Percentiles rank a stretch among this genome's conserved stretches.
Conservation (phyloP, 2,888 invertebrate species). For the Pycnomerus fuliginosus region DNA sequence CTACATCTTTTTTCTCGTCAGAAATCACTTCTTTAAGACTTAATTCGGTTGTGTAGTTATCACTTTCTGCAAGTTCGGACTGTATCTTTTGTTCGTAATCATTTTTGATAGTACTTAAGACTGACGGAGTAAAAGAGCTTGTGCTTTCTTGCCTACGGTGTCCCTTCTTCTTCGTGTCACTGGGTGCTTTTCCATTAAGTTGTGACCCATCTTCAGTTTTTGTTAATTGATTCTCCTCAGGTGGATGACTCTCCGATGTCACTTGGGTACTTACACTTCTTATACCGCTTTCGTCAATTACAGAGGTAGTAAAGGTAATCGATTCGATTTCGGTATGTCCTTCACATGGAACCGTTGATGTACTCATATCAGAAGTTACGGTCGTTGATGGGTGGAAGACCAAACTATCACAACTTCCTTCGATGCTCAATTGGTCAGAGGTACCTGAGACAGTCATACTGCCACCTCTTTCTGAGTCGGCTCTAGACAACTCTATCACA, state of each 20-base stretch:
- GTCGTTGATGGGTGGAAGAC: conserved; percentile 33
- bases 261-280: conserved; percentile 59
- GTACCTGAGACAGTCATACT: conserved; percentile 52
- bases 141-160: conserved; percentile 61
- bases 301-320: conserved; percentile 57
- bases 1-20: conserved; percentile 54
- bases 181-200: conserved; percentile 26
- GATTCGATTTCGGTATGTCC: conserved; percentile 48
- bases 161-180: conserved; percentile 52
- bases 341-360: conserved; percentile 44
- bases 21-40: conserved; percentile 52
- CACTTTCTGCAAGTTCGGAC: conserved; percentile 47
- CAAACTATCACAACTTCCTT: conserved; percentile 46
- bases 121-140: conserved; percentile 43
- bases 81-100: conserved; percentile 41
- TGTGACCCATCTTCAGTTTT: conserved; percentile 16
- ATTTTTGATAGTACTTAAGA: conserved; percentile 29
- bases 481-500: conserved; percentile 52
- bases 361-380: conserved; percentile 47
- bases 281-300: conserved; percentile 53
- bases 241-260: conserved; percentile 52
- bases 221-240: conserved; percentile 25
- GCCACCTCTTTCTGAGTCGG: conserved; percentile 50
- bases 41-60: conserved; percentile 45
- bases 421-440: conserved; percentile 53